Base-by-base conservation (phyloP, 2,888 invertebrate species). In the Perdita meconis region DNA sequence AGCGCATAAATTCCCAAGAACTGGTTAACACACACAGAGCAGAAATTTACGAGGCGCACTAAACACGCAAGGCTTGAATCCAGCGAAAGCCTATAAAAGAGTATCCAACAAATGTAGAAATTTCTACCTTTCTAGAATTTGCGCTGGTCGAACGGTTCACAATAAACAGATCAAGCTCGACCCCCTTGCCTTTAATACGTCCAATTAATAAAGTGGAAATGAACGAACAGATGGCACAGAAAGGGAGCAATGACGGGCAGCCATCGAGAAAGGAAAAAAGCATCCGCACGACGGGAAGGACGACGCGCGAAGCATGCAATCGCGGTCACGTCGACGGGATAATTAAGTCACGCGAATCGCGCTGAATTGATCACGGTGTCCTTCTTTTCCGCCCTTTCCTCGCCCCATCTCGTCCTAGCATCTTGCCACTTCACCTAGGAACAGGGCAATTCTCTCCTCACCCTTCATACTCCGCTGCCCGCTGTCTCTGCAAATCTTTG, bases 401-500 rank as follows among this genome's bases (percentile, higher is more conserved):
- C n/a, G 2, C 53, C n/a, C 12, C 22, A 1, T 19, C 47, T 36
- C 30, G n/a, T n/a, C 56, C 24, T 38, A n/a, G 40, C 36, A n/a
- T 30, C 36, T 36, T n/a, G 47, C 47, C 22, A 19, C 10, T 19
- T 8, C 51, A 51, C 26, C 44, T 34, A 12, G 12, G 67, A 53
- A 55, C 12, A 16, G 57, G 24, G 8, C n/a, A n/a, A n/a, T n/a
- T n/a, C n/a, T 19, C 36, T 30, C 10, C 55, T 24, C 57, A 13
- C 61, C 26, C 38, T 65, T 16, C 76, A 50, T 66, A 47, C 60
- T 60, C 38, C 65, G 44, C 44, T 36, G 56, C 71, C 36, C 71
- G 53, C 78, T 66, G 75, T 76, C 82, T 68, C 69, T 77, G 83
- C 83, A 85, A 88, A 88, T 88, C 88, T 85, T 86, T 82, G 82